phyloP scores from a whole-genome alignment of 2,888 invertebrate species.

The Gastrophysa polygoni region DNA sequence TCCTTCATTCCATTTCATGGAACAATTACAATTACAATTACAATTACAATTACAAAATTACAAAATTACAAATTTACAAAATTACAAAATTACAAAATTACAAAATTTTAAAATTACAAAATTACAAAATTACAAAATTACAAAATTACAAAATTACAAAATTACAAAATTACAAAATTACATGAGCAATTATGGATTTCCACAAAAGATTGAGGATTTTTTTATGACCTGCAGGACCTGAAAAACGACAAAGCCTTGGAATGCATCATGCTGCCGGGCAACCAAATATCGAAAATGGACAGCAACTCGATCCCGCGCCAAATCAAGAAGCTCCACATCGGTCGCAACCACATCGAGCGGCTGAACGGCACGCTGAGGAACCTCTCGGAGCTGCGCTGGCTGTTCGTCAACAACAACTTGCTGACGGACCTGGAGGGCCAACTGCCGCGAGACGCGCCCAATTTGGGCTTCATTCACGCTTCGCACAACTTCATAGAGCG shows the following conservation, averaged over 20 bases:
- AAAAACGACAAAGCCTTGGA: no score
- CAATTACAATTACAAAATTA: no score
- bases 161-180: neutral
- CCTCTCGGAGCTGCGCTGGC: constrained; percentile 74
- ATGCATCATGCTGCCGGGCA: constrained; percentile 75
- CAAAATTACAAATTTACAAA: no score
- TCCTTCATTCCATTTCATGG: no score
- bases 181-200: neutral
- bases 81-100: no score
- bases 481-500: constrained; percentile 73
- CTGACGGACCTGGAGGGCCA: constrained; percentile 77
- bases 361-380: constrained; percentile 81
- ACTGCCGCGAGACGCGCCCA: constrained; percentile 71
- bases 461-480: constrained; percentile 73
- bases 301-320: constrained; percentile 72
- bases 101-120: no score
- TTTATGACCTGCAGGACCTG: constrained; percentile 58
- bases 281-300: constrained; percentile 75
- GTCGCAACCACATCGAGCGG: constrained; percentile 72
- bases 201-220: neutral
- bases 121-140: no score
- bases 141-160: no score
- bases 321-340: constrained; percentile 74
- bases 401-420: constrained; percentile 79
- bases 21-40: no score